A percentile compares a stretch with the other conserved stretches of the same genome.
These are phyloP conservation scores for Percina caprodes DNA, from an alignment of 2,113 vertebrate genomes.

Conservation along the genomic window DNA sequence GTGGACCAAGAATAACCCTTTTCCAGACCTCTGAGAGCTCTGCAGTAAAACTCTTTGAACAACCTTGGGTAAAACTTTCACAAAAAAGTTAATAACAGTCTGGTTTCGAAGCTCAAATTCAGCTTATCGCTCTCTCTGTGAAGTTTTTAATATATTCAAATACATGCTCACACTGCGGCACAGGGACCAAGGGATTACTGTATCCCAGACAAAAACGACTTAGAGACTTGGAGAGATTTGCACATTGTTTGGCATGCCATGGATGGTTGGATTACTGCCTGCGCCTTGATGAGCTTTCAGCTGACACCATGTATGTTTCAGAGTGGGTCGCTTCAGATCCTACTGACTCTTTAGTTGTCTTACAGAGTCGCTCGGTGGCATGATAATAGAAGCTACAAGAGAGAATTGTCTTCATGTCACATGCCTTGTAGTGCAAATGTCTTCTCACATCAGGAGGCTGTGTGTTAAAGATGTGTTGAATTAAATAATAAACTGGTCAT, in stretches of 20 bases:
- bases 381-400: background rate
- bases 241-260: constrained; percentile 57
- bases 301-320: constrained; percentile 44
- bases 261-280: constrained; percentile 59
- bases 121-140: constrained; percentile 56
- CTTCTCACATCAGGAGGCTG: background rate
- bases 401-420: constrained; percentile 14
- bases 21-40: constrained; percentile 38
- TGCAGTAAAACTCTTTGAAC: constrained; percentile 57
- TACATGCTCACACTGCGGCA: constrained; percentile 67
- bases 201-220: constrained; percentile 66
- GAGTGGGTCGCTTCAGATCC: constrained; percentile 17
- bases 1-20: constrained; percentile 15
- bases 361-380: constrained; percentile 7
- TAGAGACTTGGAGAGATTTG: constrained; percentile 57
- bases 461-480: background rate
- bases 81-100: constrained; percentile 55
- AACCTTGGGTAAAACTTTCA: constrained; percentile 61
- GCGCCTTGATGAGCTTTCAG: constrained; percentile 56
- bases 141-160: constrained; percentile 70
- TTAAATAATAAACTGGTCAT: background rate
- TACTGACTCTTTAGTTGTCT: constrained; percentile 4
- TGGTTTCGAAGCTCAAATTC: constrained; percentile 50
- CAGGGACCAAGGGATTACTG: constrained; percentile 68
- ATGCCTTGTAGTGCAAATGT: background rate